Base-by-base conservation (phyloP, 2,113 vertebrate species). In the Boleophthalmus pectinirostris region DNA sequence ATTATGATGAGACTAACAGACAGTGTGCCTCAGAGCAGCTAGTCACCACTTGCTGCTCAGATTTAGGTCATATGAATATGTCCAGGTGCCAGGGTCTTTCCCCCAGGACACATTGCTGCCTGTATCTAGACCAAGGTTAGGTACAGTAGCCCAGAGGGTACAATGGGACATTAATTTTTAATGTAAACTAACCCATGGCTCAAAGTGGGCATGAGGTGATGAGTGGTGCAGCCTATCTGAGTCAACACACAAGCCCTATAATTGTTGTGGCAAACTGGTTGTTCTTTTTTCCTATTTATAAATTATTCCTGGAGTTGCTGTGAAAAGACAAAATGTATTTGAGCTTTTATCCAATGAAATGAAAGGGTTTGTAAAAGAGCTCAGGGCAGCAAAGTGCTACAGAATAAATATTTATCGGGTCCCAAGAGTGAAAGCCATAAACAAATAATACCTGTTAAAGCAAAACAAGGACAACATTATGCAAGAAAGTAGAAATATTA, bases 61-160 rank as follows among this genome's bases (percentile, higher is more conserved):
- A 93, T 92, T 84, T 90, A 87, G 91, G 91, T 89, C 91, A 92
- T 84, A 81, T 78, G 79, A 87, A 84, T 77, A 82, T 80, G 85
- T 93, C 86, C 89, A 89, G 89, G 89, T 91, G 87, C 89, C 82
- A 75, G 58, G 82, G 80, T 80, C 72, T 72, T 83, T 85, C 80
- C 85, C 84, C 5, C 45, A 84, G 87, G 85, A 86, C 82, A 73
- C 33, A 25, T 57, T 67, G 67, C 79, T 68, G 80, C 68, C 57
- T 76, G 81, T 85, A 88, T 84, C 86, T 90, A 83, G 85, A 88
- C 87, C 89, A 90, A 92, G 90, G 91, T 90, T 79, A 87, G 86
- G 77, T 83, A 78, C 82, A 83, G 56, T 63, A 75, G 82, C 84
- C 89, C 80, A 57, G 38, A 51, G 78, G 76, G 61, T 72, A 86